These are phyloP conservation scores for Apogon hyalosoma DNA, from an alignment of 2,797 vertebrate genomes.

Conservation along the genomic window DNA sequence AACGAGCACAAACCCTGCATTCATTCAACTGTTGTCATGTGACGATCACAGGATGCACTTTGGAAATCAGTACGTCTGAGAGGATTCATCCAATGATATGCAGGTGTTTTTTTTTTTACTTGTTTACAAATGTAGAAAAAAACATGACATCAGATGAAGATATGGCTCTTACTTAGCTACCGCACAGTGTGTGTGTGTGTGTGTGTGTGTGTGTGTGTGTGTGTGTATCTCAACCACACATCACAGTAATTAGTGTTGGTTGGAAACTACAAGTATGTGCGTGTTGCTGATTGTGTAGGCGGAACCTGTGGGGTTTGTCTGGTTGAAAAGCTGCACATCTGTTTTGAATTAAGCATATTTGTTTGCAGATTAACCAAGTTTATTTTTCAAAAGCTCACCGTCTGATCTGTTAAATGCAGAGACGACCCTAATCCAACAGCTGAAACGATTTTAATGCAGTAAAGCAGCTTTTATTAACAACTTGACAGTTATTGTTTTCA, in stretches of 20 bases:
- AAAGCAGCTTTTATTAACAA: neutral
- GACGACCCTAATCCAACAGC: neutral
- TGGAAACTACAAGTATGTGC: slow-evolving; percentile 15
- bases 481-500: slow-evolving; percentile 9
- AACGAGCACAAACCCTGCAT: slow-evolving; percentile 13
- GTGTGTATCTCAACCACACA: slow-evolving; percentile 14
- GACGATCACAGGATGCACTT: neutral
- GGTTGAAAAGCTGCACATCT: slow-evolving; percentile 22
- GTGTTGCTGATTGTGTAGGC: neutral
- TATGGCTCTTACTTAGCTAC: slow-evolving; percentile 1
- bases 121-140: neutral
- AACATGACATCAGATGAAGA: neutral
- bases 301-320: slow-evolving; percentile 8
- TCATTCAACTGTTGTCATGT: slow-evolving; percentile 12
- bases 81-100: neutral
- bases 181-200: neutral
- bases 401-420: neutral
- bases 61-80: neutral
- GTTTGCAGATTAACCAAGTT: slow-evolving; percentile 12
- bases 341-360: slow-evolving; percentile 28
- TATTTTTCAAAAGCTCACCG: slow-evolving; percentile 17
- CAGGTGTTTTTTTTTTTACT: neutral
- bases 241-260: slow-evolving; percentile 1
- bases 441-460: neutral
- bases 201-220: too few relatives aligned